Evolutionary conservation across 2,888 invertebrate species (phyloP), one percentile per base, ranked within the genome.

Genomic region (Lacanobia wlatinum): DNA sequence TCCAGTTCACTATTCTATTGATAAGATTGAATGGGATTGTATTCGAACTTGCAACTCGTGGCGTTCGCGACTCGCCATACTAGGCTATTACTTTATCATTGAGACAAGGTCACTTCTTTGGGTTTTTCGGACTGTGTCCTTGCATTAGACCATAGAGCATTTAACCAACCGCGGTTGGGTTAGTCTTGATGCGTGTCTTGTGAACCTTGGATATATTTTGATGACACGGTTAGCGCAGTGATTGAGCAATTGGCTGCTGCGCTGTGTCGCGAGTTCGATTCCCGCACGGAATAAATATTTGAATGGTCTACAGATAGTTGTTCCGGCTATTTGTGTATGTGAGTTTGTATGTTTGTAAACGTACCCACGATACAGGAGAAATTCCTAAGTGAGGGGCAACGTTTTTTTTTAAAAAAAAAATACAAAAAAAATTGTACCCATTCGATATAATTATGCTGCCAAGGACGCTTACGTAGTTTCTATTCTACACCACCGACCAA

Each of bases 21-120:
- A 23, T 21, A 3, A 21, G 9, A n/a, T 34, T 43, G 21, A 60
- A 5, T 60, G 14, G 40, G 59, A 18, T 8, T 16, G 55, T 28
- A 18, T 10, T 55, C 38, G 14, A 59, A 40, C 59, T 40, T 40
- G 14, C 7, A 21, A 43, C 8, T 21, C 58, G 58, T 59, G 6
- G 21, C 40, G 38, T 58, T n/a, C 21, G 38, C 38, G 12, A 38
- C 3, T 40, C 14, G 34, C 38, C 21, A 38, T 55, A 28, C 0
- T 34, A 56, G 18, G 1, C 55, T 34, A 56, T 55, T 55, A 18
- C 38, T 38, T 70, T 46, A 43, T 14, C 2, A 73, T 38, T 23
- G 46, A 16, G 12, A 3, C 73, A 73, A 74, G 43, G 72, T 14
- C 28, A 38, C 43, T 14, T 28, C 21, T 46, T 64, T 56, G 10